Conservation (phyloP, 1,140 invertebrate genomes). For the Trichomalopsis sarcophagae region DNA sequence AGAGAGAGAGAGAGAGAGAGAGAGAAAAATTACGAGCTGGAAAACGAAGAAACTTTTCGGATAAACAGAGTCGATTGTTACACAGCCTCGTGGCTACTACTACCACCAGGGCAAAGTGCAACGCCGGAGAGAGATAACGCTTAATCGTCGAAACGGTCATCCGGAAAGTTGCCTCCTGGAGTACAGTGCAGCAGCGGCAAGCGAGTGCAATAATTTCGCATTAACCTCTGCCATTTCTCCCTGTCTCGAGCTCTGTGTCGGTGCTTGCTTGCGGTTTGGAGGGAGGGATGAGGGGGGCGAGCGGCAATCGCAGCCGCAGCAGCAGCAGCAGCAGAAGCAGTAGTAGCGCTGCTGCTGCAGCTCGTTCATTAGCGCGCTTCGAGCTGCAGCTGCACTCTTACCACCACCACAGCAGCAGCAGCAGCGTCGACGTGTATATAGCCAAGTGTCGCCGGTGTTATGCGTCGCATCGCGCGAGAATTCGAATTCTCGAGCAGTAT, state of each 20-base stretch:
- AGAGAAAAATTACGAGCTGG: background rate
- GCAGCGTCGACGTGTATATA: background rate
- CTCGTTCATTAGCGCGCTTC: slow-evolving; percentile 31
- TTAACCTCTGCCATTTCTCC: background rate
- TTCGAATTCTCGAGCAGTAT: slow-evolving; percentile 16
- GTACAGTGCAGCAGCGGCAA: background rate
- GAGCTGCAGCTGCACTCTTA: background rate
- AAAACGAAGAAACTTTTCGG: no score
- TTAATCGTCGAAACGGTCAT: slow-evolving; percentile 1
- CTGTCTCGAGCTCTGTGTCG: background rate
- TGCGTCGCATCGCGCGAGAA: slow-evolving; percentile 5
- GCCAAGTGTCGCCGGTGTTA: background rate
- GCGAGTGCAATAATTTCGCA: slow-evolving; percentile 10
- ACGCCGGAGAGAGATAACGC: background rate
- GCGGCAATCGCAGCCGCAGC: background rate
- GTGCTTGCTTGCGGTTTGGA: background rate
- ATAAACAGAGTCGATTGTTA: no score
- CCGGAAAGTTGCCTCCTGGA: background rate
- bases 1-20: no score
- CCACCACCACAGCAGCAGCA: background rate
- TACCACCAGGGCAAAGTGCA: no score
- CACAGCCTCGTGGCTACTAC: no score
- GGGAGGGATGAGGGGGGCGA: background rate
- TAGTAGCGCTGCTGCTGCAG: background rate
- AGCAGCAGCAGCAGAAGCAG: background rate